Evolutionary conservation across 2,113 vertebrate genomes (phyloP).

Genomic region (Okapia johnstoni): DNA sequence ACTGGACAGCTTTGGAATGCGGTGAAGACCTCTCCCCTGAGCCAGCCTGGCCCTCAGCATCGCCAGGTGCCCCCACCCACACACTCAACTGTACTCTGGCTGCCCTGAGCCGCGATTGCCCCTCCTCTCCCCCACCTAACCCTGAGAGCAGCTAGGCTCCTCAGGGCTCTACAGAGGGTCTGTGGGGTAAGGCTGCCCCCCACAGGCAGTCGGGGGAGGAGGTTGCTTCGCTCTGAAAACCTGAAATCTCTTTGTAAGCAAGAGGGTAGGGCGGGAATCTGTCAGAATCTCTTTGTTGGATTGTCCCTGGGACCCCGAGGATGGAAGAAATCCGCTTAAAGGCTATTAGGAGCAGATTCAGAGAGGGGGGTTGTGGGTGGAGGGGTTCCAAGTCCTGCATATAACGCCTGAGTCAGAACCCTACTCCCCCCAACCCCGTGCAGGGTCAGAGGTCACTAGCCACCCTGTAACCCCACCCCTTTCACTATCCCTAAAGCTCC

Average conservation of each 20-base stretch:
- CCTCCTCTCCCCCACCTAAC: not conserved
- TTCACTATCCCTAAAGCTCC: not conserved
- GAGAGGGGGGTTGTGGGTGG: fast-evolving
- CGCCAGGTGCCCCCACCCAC: not conserved
- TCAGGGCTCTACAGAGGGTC: not conserved
- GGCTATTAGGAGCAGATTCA: not conserved
- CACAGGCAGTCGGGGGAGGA: constrained; percentile 50
- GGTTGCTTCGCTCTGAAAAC: not conserved
- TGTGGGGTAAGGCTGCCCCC: constrained; percentile 69
- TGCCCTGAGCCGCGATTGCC: not conserved
- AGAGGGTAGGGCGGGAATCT: not conserved
- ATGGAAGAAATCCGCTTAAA: not conserved
- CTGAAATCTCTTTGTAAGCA: not conserved
- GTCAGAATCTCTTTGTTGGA: not conserved
- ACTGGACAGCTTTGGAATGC: not conserved
- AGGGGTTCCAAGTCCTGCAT: not conserved
- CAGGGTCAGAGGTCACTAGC: not conserved
- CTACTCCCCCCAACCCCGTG: not conserved
- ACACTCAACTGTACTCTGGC: not conserved
- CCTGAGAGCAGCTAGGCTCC: not conserved
- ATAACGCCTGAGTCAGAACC: not conserved
- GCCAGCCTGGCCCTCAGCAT: not conserved
- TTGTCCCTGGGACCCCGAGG: not conserved
- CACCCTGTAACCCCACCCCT: not conserved
- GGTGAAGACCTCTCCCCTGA: not conserved